Evolutionary conservation across 35 echinoderm and acorn worm genomes (phyloP).

Genomic region (Diadema setosum): DNA sequence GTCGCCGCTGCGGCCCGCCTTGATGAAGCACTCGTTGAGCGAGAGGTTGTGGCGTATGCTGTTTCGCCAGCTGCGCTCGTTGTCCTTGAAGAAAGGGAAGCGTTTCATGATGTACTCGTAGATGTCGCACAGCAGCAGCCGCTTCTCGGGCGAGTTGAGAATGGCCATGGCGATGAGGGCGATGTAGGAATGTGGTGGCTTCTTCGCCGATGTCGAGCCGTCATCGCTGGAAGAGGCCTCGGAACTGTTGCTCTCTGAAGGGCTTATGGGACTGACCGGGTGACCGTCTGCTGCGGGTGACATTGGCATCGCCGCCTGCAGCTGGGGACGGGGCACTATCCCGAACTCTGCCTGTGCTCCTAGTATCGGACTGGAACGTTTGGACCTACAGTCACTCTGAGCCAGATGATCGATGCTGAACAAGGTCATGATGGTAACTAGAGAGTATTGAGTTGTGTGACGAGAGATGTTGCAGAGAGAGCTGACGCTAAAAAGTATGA

Average conservation of each 20-base stretch:
- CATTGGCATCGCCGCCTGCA: background rate
- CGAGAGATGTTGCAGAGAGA: too few relatives aligned
- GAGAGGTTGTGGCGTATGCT: constrained; percentile 98
- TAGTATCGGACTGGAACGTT: background rate
- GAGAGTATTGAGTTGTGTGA: too few relatives aligned
- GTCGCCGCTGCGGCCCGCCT: constrained; percentile 82
- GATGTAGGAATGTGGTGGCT: constrained; percentile 95
- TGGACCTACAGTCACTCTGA: constrained; percentile 22
- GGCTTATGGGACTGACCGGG: background rate
- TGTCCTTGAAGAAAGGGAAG: constrained; percentile 84
- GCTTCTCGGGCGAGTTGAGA: constrained; percentile 58
- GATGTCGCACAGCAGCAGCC: constrained; percentile 89
- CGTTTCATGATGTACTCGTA: constrained; percentile 92
- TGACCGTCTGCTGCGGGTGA: background rate
- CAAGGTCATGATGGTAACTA: constrained; percentile 46
- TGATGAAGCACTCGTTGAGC: constrained; percentile 97
- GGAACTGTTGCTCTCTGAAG: background rate
- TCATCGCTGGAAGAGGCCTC: background rate
- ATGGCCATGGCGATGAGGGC: constrained; percentile 97
- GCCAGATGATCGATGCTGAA: constrained; percentile 78
- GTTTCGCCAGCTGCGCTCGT: constrained; percentile 95
- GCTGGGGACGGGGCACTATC: background rate
- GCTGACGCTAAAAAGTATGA: too few relatives aligned
- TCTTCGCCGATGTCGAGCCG: constrained; percentile 14
- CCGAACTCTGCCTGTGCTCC: background rate